phyloP scores from a whole-genome alignment of 2,888 invertebrate species.

The Eustalomyia histrio region DNA sequence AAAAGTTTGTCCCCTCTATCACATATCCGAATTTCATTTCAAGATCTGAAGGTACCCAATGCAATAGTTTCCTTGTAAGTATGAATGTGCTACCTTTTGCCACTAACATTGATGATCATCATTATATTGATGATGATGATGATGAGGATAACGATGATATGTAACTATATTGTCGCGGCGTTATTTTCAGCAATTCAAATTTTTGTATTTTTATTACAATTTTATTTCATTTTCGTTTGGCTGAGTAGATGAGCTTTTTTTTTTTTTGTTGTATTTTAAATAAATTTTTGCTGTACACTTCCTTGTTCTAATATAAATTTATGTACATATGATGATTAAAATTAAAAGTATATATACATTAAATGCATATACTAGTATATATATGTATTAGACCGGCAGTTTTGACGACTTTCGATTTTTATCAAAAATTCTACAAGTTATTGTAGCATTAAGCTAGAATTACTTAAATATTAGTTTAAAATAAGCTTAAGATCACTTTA shows the following conservation, averaged over 20 bases:
- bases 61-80: too few species aligned
- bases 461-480: too few species aligned
- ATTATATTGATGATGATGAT: conserved; percentile 23
- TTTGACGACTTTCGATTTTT: too few species aligned
- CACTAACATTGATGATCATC: not conserved
- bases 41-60: too few species aligned
- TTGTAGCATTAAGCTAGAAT: too few species aligned
- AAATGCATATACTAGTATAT: too few species aligned
- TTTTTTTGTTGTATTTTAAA: too few species aligned
- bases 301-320: conserved; percentile 49
- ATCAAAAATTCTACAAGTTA: too few species aligned
- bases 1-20: too few species aligned
- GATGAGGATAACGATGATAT: conserved; percentile 56
- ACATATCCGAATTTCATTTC: too few species aligned
- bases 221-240: conserved; percentile 59
- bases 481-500: too few species aligned
- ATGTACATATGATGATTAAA: conserved; percentile 31
- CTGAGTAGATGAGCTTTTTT: conserved; percentile 44
- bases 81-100: not conserved
- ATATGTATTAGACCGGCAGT: too few species aligned
- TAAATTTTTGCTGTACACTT: conserved; percentile 41
- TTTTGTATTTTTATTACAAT: conserved; percentile 50
- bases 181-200: conserved; percentile 64
- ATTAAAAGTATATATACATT: conserved; percentile 36
- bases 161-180: conserved; percentile 70